Percentiles rank a stretch among this genome's conserved stretches.
Evolutionary conservation across 1,140 invertebrate genomes (phyloP).

Genomic region (Paraescarpia echinospica): DNA sequence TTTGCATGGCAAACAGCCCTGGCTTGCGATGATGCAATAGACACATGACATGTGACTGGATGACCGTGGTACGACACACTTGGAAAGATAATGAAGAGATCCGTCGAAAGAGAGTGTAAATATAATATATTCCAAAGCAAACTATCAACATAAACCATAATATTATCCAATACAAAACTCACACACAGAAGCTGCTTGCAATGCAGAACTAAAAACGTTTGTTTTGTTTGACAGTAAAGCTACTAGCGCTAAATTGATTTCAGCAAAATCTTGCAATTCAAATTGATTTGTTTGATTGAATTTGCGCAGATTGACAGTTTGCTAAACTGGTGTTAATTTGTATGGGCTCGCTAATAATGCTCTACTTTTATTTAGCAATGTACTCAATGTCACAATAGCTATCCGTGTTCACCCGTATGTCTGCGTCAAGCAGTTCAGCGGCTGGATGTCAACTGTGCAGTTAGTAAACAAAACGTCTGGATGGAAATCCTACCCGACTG

Average conservation of each 20-base stretch:
- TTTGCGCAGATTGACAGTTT: background rate
- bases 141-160: too few relatives aligned
- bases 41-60: background rate
- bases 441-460: background rate
- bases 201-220: background rate
- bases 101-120: too few relatives aligned
- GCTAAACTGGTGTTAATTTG: background rate
- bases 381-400: slow-evolving; percentile 5
- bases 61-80: background rate
- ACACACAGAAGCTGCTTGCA: too few relatives aligned
- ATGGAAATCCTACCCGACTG: slow-evolving; percentile 47
- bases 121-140: background rate
- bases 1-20: too few relatives aligned
- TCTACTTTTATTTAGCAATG: background rate
- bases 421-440: background rate
- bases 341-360: background rate
- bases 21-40: too few relatives aligned
- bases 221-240: background rate
- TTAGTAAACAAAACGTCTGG: background rate
- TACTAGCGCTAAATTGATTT: background rate
- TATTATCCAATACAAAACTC: background rate
- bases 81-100: background rate
- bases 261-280: background rate
- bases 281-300: background rate
- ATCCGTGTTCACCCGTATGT: background rate